phyloP scores from a whole-genome alignment of 2,797 vertebrate species.

The Erpetoichthys calabaricus region DNA sequence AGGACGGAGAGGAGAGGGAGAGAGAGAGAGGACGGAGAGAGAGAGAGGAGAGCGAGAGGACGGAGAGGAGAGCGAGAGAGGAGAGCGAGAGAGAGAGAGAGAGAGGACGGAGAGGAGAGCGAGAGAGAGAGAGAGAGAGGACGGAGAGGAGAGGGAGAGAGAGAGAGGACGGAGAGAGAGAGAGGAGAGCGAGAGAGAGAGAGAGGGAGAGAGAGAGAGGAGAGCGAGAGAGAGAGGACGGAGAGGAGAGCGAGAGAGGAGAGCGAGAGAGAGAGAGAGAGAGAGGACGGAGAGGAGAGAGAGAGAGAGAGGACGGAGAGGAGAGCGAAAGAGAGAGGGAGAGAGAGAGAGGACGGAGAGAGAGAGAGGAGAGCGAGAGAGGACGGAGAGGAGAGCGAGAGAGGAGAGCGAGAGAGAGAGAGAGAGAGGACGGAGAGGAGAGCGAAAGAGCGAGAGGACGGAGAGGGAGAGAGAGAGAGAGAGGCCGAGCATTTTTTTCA shows the following conservation, averaged over 20 bases:
- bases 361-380: not conserved
- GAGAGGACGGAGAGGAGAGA: not conserved
- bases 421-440: not conserved
- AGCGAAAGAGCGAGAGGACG: not conserved
- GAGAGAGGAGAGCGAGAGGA: not conserved
- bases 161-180: slow-evolving; percentile 12
- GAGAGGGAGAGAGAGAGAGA: no score
- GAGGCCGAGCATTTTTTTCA: no score
- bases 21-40: not conserved
- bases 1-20: no score
- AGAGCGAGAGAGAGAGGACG: slow-evolving; percentile 10
- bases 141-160: not conserved
- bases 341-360: slow-evolving; percentile 3
- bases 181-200: slow-evolving; percentile 18
- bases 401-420: not conserved
- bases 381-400: not conserved
- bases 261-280: not conserved
- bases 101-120: slow-evolving; percentile 20
- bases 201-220: slow-evolving; percentile 17
- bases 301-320: slow-evolving; percentile 10
- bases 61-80: not conserved
- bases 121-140: not conserved
- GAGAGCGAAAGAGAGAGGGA: slow-evolving; percentile 6
- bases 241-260: slow-evolving; percentile 9
- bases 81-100: slow-evolving; percentile 11